Percentiles rank a stretch among this genome's conserved stretches.
Conservation (phyloP, 2,113 vertebrate genomes). For the Agapornis roseicollis region DNA sequence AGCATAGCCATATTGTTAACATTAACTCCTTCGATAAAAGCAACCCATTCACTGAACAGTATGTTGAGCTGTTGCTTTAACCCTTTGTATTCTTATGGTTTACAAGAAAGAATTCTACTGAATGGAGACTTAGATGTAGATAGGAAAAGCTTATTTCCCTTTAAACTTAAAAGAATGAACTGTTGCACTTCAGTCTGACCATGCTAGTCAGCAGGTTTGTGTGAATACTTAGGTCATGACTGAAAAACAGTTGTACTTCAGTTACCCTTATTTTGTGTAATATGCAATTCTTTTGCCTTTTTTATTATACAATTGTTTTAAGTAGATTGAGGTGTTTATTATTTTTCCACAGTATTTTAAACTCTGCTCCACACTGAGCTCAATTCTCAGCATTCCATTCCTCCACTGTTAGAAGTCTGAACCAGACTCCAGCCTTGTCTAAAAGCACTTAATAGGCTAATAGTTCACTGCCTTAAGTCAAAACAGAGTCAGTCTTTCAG, state of each 20-base stretch:
- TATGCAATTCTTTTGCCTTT: background rate
- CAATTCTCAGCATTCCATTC: constrained; percentile 3
- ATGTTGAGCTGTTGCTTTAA: background rate
- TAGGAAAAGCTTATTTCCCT: background rate
- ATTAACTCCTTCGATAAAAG: background rate
- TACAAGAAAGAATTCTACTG: background rate
- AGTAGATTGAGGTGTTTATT: constrained; percentile 5
- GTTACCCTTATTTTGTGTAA: background rate
- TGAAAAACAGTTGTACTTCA: background rate
- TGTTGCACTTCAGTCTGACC: background rate
- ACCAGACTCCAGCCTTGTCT: background rate
- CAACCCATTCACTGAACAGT: background rate
- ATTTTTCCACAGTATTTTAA: background rate
- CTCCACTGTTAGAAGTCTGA: background rate
- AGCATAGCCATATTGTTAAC: background rate
- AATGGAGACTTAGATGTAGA: background rate
- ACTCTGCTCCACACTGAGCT: background rate
- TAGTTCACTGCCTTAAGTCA: background rate
- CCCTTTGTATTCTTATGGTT: background rate
- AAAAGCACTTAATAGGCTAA: background rate
- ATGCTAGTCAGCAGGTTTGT: background rate
- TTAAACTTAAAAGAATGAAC: background rate
- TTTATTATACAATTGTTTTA: background rate
- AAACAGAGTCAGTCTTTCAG: background rate
- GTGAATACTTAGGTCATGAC: background rate